Conservation (phyloP, 1,140 invertebrate genomes). For the Samia ricini region DNA sequence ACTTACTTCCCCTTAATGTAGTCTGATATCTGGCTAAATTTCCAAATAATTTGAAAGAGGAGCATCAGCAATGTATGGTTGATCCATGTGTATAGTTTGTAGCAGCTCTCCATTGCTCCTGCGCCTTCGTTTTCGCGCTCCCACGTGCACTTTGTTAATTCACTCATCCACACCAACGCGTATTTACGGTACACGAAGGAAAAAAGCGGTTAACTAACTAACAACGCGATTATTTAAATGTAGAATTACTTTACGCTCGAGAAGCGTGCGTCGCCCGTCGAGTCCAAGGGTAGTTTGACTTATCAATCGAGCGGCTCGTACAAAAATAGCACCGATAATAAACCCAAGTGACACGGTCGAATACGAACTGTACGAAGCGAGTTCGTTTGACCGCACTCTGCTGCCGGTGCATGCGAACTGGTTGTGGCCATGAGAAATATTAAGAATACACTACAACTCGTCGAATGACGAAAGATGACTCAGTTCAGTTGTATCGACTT, state of each 20-base stretch:
- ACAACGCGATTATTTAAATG: background rate
- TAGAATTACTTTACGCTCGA: background rate
- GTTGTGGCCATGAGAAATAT: slow-evolving; percentile 36
- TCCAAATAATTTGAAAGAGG: slow-evolving; percentile 69
- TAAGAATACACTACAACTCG: slow-evolving; percentile 32
- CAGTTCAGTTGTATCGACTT: slow-evolving; percentile 59
- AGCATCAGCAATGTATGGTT: slow-evolving; percentile 68
- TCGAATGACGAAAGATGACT: slow-evolving; percentile 65
- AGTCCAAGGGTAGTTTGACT: slow-evolving; percentile 45
- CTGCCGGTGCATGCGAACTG: slow-evolving; percentile 67
- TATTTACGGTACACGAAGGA: background rate
- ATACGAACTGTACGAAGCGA: slow-evolving; percentile 9
- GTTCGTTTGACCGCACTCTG: slow-evolving; percentile 50
- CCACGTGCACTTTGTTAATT: slow-evolving; percentile 56
- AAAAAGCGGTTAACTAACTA: background rate
- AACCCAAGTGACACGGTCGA: slow-evolving; percentile 14
- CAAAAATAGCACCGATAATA: slow-evolving; percentile 47
- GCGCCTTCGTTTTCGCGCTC: slow-evolving; percentile 38
- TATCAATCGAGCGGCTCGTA: slow-evolving; percentile 52
- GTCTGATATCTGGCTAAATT: slow-evolving; percentile 69
- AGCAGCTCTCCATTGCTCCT: slow-evolving; percentile 65
- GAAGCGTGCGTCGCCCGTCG: slow-evolving; percentile 30
- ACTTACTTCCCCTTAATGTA: slow-evolving; percentile 69
- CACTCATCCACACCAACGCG: slow-evolving; percentile 59
- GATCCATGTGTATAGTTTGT: slow-evolving; percentile 69